A percentile compares a stretch with the other conserved stretches of the same genome.
phyloP scores from a whole-genome alignment of 2,797 vertebrate genomes.

The Molothrus ater region DNA sequence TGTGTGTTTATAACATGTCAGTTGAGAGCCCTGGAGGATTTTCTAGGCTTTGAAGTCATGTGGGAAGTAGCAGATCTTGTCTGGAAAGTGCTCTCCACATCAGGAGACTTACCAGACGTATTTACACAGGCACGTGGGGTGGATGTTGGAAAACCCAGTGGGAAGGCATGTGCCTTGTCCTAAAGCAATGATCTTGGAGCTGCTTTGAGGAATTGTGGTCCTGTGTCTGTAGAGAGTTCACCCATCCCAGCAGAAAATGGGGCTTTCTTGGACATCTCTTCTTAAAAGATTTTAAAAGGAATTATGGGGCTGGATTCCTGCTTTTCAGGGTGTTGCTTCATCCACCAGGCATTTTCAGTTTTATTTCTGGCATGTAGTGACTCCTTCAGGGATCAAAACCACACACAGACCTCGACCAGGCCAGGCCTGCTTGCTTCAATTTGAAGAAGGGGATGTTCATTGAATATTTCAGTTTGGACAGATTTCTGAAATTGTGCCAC shows the following conservation, averaged over 20 bases:
- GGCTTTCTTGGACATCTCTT: neutral
- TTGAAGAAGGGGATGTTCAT: neutral
- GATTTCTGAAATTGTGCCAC: neutral
- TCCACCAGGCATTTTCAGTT: neutral
- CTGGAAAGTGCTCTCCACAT: neutral
- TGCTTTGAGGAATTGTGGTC: neutral
- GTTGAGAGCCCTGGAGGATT: conserved; percentile 2
- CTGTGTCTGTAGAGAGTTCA: neutral
- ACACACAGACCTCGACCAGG: neutral
- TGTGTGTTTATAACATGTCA: neutral
- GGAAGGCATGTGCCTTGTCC: neutral
- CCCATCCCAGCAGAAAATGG: neutral
- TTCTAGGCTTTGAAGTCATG: conserved; percentile 14
- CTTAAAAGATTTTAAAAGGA: neutral
- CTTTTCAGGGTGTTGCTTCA: neutral
- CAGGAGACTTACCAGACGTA: neutral
- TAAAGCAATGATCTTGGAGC: neutral
- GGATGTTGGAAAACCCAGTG: neutral
- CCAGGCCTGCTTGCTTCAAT: neutral
- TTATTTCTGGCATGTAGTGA: neutral
- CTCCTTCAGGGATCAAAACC: neutral
- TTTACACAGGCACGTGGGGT: neutral
- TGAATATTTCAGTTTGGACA: neutral
- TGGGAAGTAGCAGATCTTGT: conserved; percentile 33
- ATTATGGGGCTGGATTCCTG: neutral